A percentile compares a stretch with the other conserved stretches of the same genome.
phyloP scores from a whole-genome alignment of 1,140 invertebrate species.

The Melipona quadrifasciata region DNA sequence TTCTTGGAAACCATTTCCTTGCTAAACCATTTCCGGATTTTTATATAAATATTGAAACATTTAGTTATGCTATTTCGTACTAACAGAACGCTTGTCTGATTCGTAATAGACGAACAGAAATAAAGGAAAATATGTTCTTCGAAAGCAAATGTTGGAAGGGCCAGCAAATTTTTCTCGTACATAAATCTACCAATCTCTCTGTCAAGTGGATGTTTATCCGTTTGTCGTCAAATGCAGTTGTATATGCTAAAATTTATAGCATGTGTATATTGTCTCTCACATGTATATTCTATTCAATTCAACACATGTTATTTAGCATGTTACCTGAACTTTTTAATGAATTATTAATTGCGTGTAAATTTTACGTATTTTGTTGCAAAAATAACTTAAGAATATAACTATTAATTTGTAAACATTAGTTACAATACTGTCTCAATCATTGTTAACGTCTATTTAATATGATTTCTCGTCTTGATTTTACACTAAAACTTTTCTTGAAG shows the following conservation, averaged over 20 bases:
- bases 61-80: background rate
- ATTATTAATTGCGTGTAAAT: background rate
- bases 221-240: conserved; percentile 46
- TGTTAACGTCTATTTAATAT: background rate
- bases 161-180: conserved; percentile 33
- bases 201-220: conserved; percentile 47
- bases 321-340: conserved; percentile 8
- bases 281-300: background rate
- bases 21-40: background rate
- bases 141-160: conserved; percentile 18
- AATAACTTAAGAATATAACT: background rate
- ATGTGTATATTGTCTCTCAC: conserved; percentile 39
- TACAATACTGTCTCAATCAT: background rate
- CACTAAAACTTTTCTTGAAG: background rate
- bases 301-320: background rate
- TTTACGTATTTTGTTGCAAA: background rate
- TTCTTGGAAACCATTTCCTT: too few relatives aligned
- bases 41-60: background rate
- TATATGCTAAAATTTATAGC: conserved; percentile 25
- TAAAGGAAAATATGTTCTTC: conserved; percentile 1
- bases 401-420: background rate
- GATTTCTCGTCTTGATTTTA: background rate
- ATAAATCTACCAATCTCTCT: conserved; percentile 55
- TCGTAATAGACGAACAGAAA: background rate
- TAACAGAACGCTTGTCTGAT: background rate